Evolutionary conservation across 2,113 vertebrate species (phyloP).

Genomic region (Psammodynastes pulverulentus): DNA sequence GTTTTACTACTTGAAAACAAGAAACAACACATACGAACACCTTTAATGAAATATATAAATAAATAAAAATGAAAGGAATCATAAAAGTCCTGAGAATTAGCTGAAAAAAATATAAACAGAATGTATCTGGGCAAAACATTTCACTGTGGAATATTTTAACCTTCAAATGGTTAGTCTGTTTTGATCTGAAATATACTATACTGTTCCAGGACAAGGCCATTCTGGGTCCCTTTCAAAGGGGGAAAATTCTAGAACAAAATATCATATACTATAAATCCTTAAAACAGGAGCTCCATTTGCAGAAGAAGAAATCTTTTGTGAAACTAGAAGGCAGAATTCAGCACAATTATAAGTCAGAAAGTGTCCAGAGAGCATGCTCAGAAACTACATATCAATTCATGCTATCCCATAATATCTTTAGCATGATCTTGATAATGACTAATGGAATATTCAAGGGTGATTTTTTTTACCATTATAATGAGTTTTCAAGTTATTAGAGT

Average conservation of each 20-base stretch:
- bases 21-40: neutral
- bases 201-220: neutral
- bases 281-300: neutral
- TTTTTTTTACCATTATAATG: no score
- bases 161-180: neutral
- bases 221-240: neutral
- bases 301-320: neutral
- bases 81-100: neutral
- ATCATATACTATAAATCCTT: neutral
- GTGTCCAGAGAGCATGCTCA: neutral
- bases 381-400: neutral
- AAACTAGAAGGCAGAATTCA: neutral
- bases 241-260: neutral
- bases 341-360: neutral
- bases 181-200: neutral
- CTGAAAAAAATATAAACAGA: neutral
- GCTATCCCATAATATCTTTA: no score
- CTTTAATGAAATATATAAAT: neutral
- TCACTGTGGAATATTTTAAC: neutral
- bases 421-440: no score
- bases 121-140: neutral
- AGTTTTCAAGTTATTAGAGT: no score
- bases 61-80: neutral
- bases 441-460: no score
- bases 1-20: neutral